Conservation (phyloP, 2,888 invertebrate genomes). For the Platynereis dumerilii region DNA sequence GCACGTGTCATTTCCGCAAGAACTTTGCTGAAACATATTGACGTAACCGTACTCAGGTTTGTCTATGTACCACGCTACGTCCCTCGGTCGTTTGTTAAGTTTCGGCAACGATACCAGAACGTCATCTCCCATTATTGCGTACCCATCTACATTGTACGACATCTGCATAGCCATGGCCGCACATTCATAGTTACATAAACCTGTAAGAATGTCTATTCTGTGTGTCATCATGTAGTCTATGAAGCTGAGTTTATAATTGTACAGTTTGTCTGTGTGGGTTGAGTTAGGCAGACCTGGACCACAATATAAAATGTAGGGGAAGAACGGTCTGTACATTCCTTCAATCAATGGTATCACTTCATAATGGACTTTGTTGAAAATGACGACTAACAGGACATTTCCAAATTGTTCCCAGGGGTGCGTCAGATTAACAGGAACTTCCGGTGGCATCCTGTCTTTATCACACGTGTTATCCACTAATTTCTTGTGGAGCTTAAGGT, state of each 20-base stretch:
- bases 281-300: constrained; percentile 30
- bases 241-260: constrained; percentile 27
- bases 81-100: constrained; percentile 10
- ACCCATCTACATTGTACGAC: constrained; percentile 31
- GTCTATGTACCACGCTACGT: constrained; percentile 33
- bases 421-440: constrained; percentile 15
- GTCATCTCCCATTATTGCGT: constrained; percentile 37
- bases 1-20: constrained; percentile 37
- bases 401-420: constrained; percentile 25
- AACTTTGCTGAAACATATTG: constrained; percentile 28
- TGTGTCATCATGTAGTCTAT: constrained; percentile 26
- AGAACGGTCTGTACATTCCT: constrained; percentile 35
- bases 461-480: neutral
- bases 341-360: constrained; percentile 38
- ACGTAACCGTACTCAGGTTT: constrained; percentile 27
- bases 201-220: constrained; percentile 23
- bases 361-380: constrained; percentile 36
- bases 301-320: constrained; percentile 38
- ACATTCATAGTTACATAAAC: constrained; percentile 38
- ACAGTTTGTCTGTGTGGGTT: constrained; percentile 8
- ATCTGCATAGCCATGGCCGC: constrained; percentile 27
- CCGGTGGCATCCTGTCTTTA: neutral
- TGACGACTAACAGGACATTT: constrained; percentile 32
- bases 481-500: neutral
- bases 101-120: constrained; percentile 23